Evolutionary conservation across 2,113 vertebrate species (phyloP), one percentile per base, ranked within the genome.

Genomic region (Urocitellus parryii): DNA sequence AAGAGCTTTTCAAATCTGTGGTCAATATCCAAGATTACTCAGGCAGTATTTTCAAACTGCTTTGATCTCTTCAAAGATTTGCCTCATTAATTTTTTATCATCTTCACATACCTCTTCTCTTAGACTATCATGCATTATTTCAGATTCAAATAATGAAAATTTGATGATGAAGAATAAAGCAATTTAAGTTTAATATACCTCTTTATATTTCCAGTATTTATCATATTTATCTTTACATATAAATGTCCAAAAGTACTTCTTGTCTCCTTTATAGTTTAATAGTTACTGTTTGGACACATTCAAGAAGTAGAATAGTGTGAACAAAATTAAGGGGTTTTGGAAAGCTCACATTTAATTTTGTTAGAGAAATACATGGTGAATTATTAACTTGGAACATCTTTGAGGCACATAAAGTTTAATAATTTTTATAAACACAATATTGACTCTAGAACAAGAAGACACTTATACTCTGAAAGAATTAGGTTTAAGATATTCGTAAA

Each of bases 361-460:
- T n/a, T 78, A 90, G 84, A 76, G n/a, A 87, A 90, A 78, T 18
- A 70, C 29, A 58, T 94, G 70, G n/a, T 58, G 37, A 82, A 58
- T 79, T 89, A 73, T 81, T 86, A 91, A 88, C 34, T 95, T 83
- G 77, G 37, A 94, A 88, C 25, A 94, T 87, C 39, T 95, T 61
- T 25, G 67, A 89, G 25, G 8, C 13, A 90, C 14, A 70, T 93
- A 85, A 83, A 77, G n/a, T n/a, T n/a, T 12, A 91, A 94, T 48
- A 92, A 84, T 29, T 93, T 97, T 93, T 70, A 89, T 14, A 76
- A 91, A 89, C 20, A 87, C 22, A 86, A 78, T 68, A 67, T 79
- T 78, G 51, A 45, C 27, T 72, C 61, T 53, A 29, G 89, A 91
- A 90, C 48, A 94, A 90, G 78, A 91, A 76, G 56, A 32, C 70